These are phyloP conservation scores for Gonioctena quinquepunctata DNA, from an alignment of 1,140 invertebrate species.

Conservation along the genomic window DNA sequence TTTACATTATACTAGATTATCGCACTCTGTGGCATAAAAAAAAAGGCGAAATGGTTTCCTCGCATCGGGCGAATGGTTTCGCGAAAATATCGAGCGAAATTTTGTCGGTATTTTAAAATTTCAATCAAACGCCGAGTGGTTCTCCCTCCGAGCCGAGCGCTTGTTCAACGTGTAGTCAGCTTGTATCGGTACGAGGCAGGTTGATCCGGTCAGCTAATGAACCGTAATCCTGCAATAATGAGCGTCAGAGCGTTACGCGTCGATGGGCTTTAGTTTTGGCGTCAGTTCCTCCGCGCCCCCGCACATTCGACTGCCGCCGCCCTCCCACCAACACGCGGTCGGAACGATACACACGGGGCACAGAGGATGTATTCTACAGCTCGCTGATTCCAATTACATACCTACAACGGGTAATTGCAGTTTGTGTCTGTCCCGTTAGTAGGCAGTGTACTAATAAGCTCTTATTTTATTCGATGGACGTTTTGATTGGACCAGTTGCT, in stretches of 20 bases:
- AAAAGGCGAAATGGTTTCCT: too few relatives aligned
- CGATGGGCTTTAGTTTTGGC: slow-evolving; percentile 45
- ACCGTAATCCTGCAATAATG: slow-evolving; percentile 61
- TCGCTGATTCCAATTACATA: slow-evolving; percentile 35
- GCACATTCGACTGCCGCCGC: slow-evolving; percentile 18
- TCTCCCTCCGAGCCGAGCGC: not conserved
- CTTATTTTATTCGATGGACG: not conserved
- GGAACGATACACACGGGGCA: slow-evolving; percentile 16
- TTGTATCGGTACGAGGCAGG: slow-evolving; percentile 33
- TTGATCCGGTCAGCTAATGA: slow-evolving; percentile 58
- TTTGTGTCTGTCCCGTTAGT: slow-evolving; percentile 27
- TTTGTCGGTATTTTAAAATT: not conserved
- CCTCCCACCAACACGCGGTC: not conserved
- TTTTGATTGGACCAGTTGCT: not conserved
- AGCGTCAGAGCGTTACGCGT: slow-evolving; percentile 45
- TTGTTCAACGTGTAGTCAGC: slow-evolving; percentile 11
- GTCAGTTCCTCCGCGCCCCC: slow-evolving; percentile 30
- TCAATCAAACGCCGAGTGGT: not conserved
- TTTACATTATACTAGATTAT: too few relatives aligned
- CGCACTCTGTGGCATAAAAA: too few relatives aligned
- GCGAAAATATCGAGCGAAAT: not conserved
- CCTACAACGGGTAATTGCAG: slow-evolving; percentile 34
- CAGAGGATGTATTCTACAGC: slow-evolving; percentile 28
- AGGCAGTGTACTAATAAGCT: not conserved
- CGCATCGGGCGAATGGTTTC: too few relatives aligned